Evolutionary conservation across 2,797 vertebrate genomes (phyloP), one percentile per base, ranked within the genome.

Genomic region (Syngnathus acus): DNA sequence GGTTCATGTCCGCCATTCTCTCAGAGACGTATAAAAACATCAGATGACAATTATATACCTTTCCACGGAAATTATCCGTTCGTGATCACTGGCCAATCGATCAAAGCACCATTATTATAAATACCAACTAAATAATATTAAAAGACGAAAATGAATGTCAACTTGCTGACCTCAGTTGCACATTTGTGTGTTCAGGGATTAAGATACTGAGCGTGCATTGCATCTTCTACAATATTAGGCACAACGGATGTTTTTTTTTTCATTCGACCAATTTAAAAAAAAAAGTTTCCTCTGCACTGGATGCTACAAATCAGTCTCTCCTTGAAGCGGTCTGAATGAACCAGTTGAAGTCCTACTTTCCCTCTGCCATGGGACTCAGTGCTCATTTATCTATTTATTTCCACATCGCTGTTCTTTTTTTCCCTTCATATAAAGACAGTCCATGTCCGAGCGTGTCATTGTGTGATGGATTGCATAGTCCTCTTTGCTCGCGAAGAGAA

Each of bases 331-430:
- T 87, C 82, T 85, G 85, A 86, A 74, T 83, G 83, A 85, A 84
- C 83, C 7, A 77, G 81, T 75, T 68, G 51, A 43, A 83, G 84
- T 80, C 82, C 78, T 77, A 74, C 69, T 89, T 87, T 81, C 73
- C 83, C 64, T 80, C 72, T 81, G 72, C 79, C 78, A 40, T 73
- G 78, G 80, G 79, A 84, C 80, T 74, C 67, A 23, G 72, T 82
- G 83, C 82, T 81, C 77, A 65, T 77, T 82, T 84, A 83, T 87
- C 74, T 84, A 84, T 88, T 89, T 87, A 87, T 86, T 87, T 85
- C 81, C 82, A 83, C 66, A 62, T 67, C 79, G 78, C 73, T 67
- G 42, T 85, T 84, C 59, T 65, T 70, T 40, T 84, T 84, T 82
- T 83, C 83, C 81, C 83, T 8, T 37, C 84, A 81, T 87, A 88